Base-by-base conservation (phyloP, 1,140 invertebrate genomes). In the Leptopilina clavipes region DNA sequence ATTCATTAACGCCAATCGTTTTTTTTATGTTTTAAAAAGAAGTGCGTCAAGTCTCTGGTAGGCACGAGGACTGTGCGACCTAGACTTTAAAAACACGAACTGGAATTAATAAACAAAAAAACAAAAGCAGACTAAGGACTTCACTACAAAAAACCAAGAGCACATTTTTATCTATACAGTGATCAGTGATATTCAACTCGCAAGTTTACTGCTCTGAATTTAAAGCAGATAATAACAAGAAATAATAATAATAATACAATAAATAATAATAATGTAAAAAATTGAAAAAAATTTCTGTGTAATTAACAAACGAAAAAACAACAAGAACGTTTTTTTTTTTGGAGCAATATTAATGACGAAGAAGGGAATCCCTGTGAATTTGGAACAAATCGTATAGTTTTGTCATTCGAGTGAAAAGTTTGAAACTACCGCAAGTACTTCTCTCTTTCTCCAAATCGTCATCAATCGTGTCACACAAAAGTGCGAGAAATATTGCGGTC, bases 321-420 rank as follows among this genome's bases (percentile, higher is more conserved):
- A n/a, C n/a, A n/a, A n/a, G n/a, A n/a, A n/a, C n/a, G n/a, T n/a
- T n/a, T n/a, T n/a, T n/a, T n/a, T n/a, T n/a, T n/a, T n/a, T n/a
- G n/a, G n/a, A n/a, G n/a, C n/a, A n/a, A n/a, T n/a, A n/a, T n/a
- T n/a, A n/a, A n/a, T n/a, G n/a, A 52, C 14, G 48, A 52, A n/a
- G 48, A 52, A 43, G 74, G 71, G 71, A 59, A 75, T 73, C 73
- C 71, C 74, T 71, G n/a, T 71, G 14, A 71, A n/a, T 17, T 12
- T 18, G 9, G 11, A 37, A 73, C 12, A 22, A n/a, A 1, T 31
- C 5, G 25, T 31, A 17, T 52, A 71, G 73, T 54, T 9, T 65
- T 31, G 31, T 65, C 22, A 75, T 31, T n/a, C 25, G 25, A 73
- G 48, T 76, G 77, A 52, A 71, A 73, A 76, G 43, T 14, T 72